Evolutionary conservation across 2,888 invertebrate species (phyloP), one percentile per base, ranked within the genome.

Genomic region (Andrena hattorfiana): DNA sequence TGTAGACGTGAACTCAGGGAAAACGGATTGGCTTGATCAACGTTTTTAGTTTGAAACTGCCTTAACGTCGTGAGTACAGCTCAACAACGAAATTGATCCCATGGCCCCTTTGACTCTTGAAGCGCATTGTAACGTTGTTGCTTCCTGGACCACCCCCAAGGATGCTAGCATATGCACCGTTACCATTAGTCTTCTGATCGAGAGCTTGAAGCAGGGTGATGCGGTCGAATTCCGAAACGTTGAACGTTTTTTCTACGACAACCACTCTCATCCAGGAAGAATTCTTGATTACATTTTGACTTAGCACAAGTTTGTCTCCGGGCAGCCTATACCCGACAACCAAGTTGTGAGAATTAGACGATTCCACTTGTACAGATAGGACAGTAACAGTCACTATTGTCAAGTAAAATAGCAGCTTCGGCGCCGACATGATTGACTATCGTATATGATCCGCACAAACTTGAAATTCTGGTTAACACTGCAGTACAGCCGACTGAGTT

Each of bases 31-130:
- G 23, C 20, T 0, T 3, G 4, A 10, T n/a, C 4, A 8, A 26
- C 30, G 28, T n/a, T n/a, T 1, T 13, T 54, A 16, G 10, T 48
- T 13, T 13, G 10, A n/a, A 2, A 7, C 16, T 30, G 8, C 1
- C 16, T 81, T 32, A 77, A 8, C 23, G 7, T 32, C 81, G 80
- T 13, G 86, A 94, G 88, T 94, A 95, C 51, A 95, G 83, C 66
- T 94, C 93, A 16, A 95, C 91, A 23, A 94, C 67, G 82, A 94
- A 95, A 83, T 94, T 94, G 79, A 95, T 93, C 26, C 94, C 92
- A 62, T 93, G 91, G 23, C 94, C 92, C 20, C 94, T 91, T 81
- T 94, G 93, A 28, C 95, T 95, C 85, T 94, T 94, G 87, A 95
- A 94, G 49, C 92, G 92, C 0, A 95, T 77, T 0, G 92, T 92